Percentiles rank a stretch among this genome's conserved stretches.
These are phyloP conservation scores for Heliconius hermathena DNA, from an alignment of 1,140 invertebrate species.

Conservation along the genomic window DNA sequence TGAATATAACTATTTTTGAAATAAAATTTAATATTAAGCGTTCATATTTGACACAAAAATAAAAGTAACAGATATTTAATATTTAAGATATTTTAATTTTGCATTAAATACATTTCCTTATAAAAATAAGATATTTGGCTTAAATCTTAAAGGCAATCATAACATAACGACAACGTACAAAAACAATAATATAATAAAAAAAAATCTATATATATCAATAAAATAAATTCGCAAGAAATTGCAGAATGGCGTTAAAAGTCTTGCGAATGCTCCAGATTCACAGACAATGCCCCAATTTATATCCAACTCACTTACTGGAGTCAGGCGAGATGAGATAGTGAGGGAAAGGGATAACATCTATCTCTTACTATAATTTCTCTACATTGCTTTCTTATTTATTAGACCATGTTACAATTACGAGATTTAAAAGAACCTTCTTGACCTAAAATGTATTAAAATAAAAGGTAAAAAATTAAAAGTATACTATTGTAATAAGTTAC, in stretches of 20 bases:
- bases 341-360: conserved; percentile 52
- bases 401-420: not conserved
- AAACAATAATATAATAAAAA: not conserved
- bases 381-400: conserved; percentile 6
- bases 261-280: conserved; percentile 75
- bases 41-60: no score
- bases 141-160: no score
- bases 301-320: conserved; percentile 78
- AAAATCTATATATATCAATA: not conserved
- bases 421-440: not conserved
- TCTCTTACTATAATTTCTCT: conserved; percentile 43
- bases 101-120: no score
- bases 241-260: conserved; percentile 71
- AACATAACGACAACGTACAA: no score
- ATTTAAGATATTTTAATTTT: no score
- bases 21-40: no score
- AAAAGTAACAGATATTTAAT: no score
- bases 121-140: no score
- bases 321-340: conserved; percentile 59
- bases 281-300: conserved; percentile 81
- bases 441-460: not conserved
- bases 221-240: conserved; percentile 51
- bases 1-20: no score
- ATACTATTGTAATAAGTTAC: no score
- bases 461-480: no score